A percentile compares a stretch with the other conserved stretches of the same genome.
Conservation (phyloP, 2,113 vertebrate species). For the Naja naja region DNA sequence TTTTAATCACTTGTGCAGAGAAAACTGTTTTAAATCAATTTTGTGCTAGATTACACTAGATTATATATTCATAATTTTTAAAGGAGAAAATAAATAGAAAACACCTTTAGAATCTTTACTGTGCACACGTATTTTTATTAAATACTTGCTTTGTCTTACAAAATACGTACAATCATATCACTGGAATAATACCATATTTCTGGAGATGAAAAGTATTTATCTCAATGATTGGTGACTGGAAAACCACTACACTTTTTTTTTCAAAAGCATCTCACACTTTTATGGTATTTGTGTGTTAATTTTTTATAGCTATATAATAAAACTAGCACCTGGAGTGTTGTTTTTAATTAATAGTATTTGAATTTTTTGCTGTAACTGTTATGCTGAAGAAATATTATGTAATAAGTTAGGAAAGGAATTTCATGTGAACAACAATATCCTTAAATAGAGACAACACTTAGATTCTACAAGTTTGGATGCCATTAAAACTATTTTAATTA, state of each 20-base stretch:
- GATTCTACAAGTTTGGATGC: conserved; percentile 52
- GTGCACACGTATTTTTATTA: conserved; percentile 42
- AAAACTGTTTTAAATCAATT: background rate
- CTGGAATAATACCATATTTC: conserved; percentile 45
- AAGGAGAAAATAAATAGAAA: background rate
- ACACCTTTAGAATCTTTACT: conserved; percentile 21
- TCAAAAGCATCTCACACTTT: conserved; percentile 58
- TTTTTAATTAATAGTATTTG: conserved; percentile 60
- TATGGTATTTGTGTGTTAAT: conserved; percentile 62
- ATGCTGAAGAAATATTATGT: conserved; percentile 61
- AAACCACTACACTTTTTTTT: conserved; percentile 44
- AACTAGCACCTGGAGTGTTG: conserved; percentile 57
- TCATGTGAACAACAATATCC: conserved; percentile 60
- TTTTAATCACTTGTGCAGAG: background rate
- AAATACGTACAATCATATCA: conserved; percentile 48
- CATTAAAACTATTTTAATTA: conserved; percentile 61
- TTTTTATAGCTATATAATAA: conserved; percentile 59
- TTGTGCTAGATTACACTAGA: background rate
- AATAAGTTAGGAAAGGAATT: conserved; percentile 63
- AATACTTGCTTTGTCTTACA: conserved; percentile 42
- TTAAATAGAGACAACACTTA: conserved; percentile 60
- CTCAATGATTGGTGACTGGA: conserved; percentile 46
- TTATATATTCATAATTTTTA: background rate
- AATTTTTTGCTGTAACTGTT: conserved; percentile 55
- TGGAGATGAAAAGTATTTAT: conserved; percentile 60